Conservation (phyloP, 1,140 invertebrate species). For the Ladona fulva region DNA sequence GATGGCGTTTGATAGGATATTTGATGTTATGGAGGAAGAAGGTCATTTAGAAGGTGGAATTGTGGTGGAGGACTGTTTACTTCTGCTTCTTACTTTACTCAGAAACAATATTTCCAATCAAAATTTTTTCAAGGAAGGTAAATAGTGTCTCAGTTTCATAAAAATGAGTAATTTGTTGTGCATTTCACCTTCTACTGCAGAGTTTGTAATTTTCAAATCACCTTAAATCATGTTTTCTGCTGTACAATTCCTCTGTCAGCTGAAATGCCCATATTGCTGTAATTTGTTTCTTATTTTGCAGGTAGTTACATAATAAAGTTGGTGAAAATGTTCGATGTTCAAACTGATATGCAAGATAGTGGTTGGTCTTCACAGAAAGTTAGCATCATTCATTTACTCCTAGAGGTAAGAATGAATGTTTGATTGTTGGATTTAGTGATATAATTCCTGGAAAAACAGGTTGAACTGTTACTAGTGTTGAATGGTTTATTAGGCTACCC, state of each 20-base stretch:
- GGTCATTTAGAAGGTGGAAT: conserved; percentile 92
- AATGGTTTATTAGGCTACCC: too few species aligned
- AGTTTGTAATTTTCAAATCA: too few species aligned
- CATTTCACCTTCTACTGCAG: not conserved
- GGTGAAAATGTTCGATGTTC: conserved; percentile 74
- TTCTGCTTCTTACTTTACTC: conserved; percentile 89
- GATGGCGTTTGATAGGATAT: conserved; percentile 93
- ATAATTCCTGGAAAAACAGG: too few species aligned
- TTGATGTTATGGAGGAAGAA: conserved; percentile 88
- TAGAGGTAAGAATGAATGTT: conserved; percentile 51
- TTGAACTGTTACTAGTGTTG: too few species aligned
- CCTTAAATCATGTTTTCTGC: too few species aligned
- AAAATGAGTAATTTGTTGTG: not conserved
- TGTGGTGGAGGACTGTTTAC: conserved; percentile 94
- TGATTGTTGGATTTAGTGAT: too few species aligned
- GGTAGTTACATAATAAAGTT: conserved; percentile 84
- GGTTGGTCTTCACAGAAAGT: conserved; percentile 93
- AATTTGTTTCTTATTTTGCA: conserved; percentile 26
- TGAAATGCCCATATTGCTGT: too few species aligned
- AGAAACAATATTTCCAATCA: conserved; percentile 96
- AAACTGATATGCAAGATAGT: conserved; percentile 56
- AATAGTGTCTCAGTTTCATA: conserved; percentile 11
- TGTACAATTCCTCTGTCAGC: too few species aligned
- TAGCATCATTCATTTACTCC: conserved; percentile 83
- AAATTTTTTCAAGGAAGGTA: conserved; percentile 95